phyloP scores from a whole-genome alignment of 2,113 vertebrate species.

The Xerus inauris region DNA sequence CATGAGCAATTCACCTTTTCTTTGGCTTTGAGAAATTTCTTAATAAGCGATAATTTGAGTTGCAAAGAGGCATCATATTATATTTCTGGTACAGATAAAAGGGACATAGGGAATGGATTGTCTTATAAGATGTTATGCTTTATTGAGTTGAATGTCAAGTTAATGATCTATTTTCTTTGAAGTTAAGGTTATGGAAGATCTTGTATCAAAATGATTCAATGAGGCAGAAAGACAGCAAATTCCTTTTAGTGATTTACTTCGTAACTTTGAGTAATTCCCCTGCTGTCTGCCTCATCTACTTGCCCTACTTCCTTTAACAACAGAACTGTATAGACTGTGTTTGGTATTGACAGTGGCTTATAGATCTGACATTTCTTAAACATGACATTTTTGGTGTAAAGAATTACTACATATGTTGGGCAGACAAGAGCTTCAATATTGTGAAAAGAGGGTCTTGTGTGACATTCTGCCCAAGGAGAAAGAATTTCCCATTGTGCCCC shows the following conservation, averaged over 20 bases:
- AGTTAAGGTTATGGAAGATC: conserved; percentile 70
- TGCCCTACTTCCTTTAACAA: conserved; percentile 52
- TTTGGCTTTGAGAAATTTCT: conserved; percentile 47
- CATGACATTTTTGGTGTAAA: conserved; percentile 14
- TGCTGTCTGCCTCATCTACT: conserved; percentile 37
- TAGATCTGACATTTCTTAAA: conserved; percentile 48
- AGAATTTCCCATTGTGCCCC: background rate
- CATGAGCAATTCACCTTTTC: background rate
- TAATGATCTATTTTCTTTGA: conserved; percentile 77
- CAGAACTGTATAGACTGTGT: conserved; percentile 19
- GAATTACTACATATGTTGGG: background rate
- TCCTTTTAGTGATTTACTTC: conserved; percentile 69
- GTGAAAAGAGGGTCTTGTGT: background rate
- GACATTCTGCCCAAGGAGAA: conserved; percentile 36
- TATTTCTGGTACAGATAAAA: conserved; percentile 65
- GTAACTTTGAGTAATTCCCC: conserved; percentile 56
- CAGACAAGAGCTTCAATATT: background rate
- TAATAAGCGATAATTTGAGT: conserved; percentile 58
- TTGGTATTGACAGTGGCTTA: conserved; percentile 4
- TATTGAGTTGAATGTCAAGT: conserved; percentile 72
- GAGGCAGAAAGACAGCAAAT: conserved; percentile 59
- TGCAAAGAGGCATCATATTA: conserved; percentile 57
- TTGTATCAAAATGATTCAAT: conserved; percentile 64
- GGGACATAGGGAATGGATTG: conserved; percentile 56
- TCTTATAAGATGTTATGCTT: conserved; percentile 66